Evolutionary conservation across 2,797 vertebrate genomes (phyloP), one percentile per base, ranked within the genome.

Genomic region (Danio jaintianensis): DNA sequence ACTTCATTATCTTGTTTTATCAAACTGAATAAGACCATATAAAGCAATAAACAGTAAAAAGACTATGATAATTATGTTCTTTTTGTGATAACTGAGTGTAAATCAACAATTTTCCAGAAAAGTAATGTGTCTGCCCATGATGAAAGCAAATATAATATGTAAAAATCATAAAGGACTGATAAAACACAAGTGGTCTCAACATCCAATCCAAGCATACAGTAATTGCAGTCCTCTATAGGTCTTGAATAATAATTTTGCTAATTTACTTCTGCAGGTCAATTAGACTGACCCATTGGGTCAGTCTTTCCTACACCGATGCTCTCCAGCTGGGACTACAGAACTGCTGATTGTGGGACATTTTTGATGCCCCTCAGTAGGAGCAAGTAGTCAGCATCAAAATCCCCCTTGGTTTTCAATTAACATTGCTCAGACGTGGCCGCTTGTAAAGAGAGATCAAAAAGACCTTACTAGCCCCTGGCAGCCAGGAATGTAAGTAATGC

Each of bases 321-420:
- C 64, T 66, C 82, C 67, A 83, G 72, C 69, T 48, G 52, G 73
- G 63, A 80, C n/a, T 45, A 59, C 61, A 78, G 73, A 79, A 82
- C 43, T 75, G 82, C 83, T 83, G 88, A 86, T 80, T 73, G 63
- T 9, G 55, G 83, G 78, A 71, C 75, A 80, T 84, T 88, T 89
- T 82, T 81, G 78, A 78, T 81, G 72, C 80, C 77, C 82, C 75
- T 73, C 82, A 70, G 50, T 75, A 85, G 70, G 75, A 82, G 82
- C 80, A 84, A 77, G 75, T 82, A 88, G 80, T 86, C 82, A 72
- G 59, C 70, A 83, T 81, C 71, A 74, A 85, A 86, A 84, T 83
- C 84, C 84, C 82, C 84, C 77, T 78, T 42, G 84, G 78, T 82
- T 86, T 91, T 88, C 87, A 88, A 87, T 89, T 88, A 89, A 86